Evolutionary conservation across 2,888 invertebrate genomes (phyloP), one percentile per base, ranked within the genome.

Genomic region (Dinocampus coccinellae): DNA sequence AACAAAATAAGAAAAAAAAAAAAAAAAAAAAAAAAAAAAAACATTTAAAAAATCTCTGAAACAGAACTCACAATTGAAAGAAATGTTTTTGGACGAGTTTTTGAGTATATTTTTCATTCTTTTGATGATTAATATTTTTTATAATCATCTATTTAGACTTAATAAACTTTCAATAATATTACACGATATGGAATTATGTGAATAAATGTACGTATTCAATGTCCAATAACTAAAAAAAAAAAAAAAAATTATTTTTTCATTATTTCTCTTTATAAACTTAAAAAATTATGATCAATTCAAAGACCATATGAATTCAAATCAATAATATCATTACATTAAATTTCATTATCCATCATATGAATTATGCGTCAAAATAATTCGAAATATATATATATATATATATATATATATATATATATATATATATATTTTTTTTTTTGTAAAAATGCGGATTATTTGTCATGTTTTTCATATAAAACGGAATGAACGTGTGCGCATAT

Each of bases 401-500:
- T n/a, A n/a, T n/a, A n/a, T n/a, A n/a, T n/a, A n/a, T n/a, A n/a
- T n/a, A n/a, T n/a, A n/a, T n/a, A n/a, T n/a, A n/a, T n/a, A n/a
- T n/a, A n/a, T n/a, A n/a, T n/a, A n/a, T n/a, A n/a, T n/a, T n/a
- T 58, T 13, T n/a, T 29, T 33, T 6, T 16, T 34, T n/a, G 11
- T 13, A 16, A 53, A 71, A 70, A 74, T 73, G 73, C 73, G 71
- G 33, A 24, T 71, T 64, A 69, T 24, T 20, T 20, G 63, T 68
- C 57, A 63, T 39, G 53, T 29, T 62, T 63, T 69, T 65, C 26
- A 72, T 69, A 63, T 57, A 62, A 16, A 73, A 72, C 66, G 72
- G 74, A 74, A 74, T 72, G 65, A 73, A 70, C 57, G 70, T 72
- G 73, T 74, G 72, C 77, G 73, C 69, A 74, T 76, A 22, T 58